A percentile compares a stretch with the other conserved stretches of the same genome.
phyloP scores from a whole-genome alignment of 2,888 invertebrate genomes.

The Drosophila prostipennis region DNA sequence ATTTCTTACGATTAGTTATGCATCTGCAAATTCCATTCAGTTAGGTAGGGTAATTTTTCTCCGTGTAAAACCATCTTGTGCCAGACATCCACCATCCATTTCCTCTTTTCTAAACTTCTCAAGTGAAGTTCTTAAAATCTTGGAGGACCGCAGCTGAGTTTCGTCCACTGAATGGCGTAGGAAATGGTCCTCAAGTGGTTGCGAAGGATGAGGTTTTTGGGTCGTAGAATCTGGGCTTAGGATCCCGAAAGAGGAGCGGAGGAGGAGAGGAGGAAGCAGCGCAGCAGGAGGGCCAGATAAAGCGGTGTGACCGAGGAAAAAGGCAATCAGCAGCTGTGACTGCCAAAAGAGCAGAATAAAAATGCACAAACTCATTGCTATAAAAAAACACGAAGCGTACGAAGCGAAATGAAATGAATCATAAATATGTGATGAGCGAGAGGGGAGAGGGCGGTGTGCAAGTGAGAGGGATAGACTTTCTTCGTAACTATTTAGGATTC shows the following conservation, averaged over 20 bases:
- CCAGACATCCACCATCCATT: constrained; percentile 3
- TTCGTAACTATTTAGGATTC: constrained; percentile 31
- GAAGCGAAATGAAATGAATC: constrained; percentile 64
- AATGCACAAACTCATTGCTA: constrained; percentile 59
- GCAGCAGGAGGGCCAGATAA: background rate
- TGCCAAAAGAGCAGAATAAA: constrained; percentile 20
- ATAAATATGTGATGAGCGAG: constrained; percentile 69
- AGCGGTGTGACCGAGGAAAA: constrained; percentile 2
- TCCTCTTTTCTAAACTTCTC: constrained; percentile 11
- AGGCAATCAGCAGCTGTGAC: constrained; percentile 34
- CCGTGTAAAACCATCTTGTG: background rate
- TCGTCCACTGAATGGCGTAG: constrained; percentile 27
- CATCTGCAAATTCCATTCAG: too few species aligned
- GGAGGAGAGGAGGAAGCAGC: too few species aligned
- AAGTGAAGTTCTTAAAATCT: constrained; percentile 32
- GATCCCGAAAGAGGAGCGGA: background rate
- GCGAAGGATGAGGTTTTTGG: constrained; percentile 12
- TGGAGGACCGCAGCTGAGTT: constrained; percentile 34
- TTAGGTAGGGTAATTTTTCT: background rate
- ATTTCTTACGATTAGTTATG: too few species aligned
- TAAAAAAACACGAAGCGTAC: constrained; percentile 50
- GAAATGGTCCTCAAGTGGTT: constrained; percentile 29
- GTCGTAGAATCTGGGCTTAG: background rate
- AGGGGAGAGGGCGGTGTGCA: background rate
- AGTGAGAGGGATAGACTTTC: constrained; percentile 10